phyloP scores from a whole-genome alignment of 1,140 invertebrate genomes.

The Brachystomella parvula region DNA sequence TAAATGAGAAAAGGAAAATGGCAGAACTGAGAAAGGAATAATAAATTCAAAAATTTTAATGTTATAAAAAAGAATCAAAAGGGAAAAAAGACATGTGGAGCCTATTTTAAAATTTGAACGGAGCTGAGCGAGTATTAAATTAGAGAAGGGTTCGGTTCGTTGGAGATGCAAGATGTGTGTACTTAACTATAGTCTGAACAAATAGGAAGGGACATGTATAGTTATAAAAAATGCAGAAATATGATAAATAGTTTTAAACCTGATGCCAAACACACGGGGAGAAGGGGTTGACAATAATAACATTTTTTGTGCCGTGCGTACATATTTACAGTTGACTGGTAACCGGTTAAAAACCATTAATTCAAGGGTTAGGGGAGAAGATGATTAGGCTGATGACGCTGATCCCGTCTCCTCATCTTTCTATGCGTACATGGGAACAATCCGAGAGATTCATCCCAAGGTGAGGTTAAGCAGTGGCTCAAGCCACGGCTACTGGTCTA shows the following conservation, averaged over 20 bases:
- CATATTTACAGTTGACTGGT: conserved; percentile 10
- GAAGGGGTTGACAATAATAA: conserved; percentile 38
- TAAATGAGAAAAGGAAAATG: not conserved
- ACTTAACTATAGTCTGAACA: conserved; percentile 10
- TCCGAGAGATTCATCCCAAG: no score
- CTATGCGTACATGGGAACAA: no score
- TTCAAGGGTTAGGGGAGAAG: not conserved
- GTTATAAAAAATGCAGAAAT: conserved; percentile 38
- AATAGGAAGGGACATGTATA: not conserved
- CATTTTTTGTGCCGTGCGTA: not conserved
- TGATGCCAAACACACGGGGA: conserved; percentile 13
- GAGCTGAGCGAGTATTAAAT: conserved; percentile 18
- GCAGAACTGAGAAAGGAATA: no score
- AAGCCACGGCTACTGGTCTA: not conserved
- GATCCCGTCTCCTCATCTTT: no score
- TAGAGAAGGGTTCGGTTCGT: conserved; percentile 4
- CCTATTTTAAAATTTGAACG: conserved; percentile 37
- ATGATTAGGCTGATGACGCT: conserved; percentile 10
- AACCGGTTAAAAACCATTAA: not conserved
- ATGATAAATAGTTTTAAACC: conserved; percentile 37
- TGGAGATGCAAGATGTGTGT: conserved; percentile 11
- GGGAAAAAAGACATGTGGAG: conserved; percentile 28
- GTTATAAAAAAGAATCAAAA: conserved; percentile 7
- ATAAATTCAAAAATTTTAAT: conserved; percentile 2
- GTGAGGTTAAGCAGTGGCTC: not conserved